These are phyloP conservation scores for Cancer borealis DNA, from an alignment of 2,888 invertebrate genomes.

Conservation along the genomic window DNA sequence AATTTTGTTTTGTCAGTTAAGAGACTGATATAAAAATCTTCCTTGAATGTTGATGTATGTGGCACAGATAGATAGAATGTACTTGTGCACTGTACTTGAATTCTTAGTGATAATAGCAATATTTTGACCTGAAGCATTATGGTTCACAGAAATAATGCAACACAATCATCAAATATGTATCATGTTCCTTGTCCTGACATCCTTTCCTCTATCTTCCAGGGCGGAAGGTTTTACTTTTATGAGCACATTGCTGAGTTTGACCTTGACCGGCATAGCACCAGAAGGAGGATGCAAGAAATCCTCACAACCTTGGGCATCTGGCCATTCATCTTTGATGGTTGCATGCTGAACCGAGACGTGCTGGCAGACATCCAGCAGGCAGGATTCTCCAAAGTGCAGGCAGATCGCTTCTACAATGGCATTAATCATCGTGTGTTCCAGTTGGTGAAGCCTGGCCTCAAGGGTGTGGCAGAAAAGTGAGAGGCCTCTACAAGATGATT, in stretches of 20 bases:
- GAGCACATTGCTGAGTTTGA: constrained; percentile 78
- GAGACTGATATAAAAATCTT: too few species aligned
- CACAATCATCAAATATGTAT: background rate
- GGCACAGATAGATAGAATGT: too few species aligned
- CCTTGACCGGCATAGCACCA: constrained; percentile 75
- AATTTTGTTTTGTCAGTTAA: too few species aligned
- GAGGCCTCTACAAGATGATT: background rate
- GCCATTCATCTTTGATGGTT: constrained; percentile 78
- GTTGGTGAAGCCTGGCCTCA: constrained; percentile 56
- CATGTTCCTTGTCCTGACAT: background rate
- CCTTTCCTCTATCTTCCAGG: constrained; percentile 77
- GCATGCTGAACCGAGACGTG: constrained; percentile 78
- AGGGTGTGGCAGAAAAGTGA: constrained; percentile 63
- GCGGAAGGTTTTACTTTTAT: constrained; percentile 79
- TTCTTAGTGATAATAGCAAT: background rate
- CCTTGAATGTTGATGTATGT: too few species aligned
- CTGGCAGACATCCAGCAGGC: constrained; percentile 64
- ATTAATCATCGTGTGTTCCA: constrained; percentile 49
- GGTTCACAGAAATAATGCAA: background rate
- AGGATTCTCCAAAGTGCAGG: constrained; percentile 65
- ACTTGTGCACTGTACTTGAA: too few species aligned
- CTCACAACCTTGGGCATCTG: constrained; percentile 78
- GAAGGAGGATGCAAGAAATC: constrained; percentile 78
- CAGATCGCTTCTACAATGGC: constrained; percentile 17
- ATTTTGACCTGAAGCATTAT: background rate